Base-by-base conservation (phyloP, 2,113 vertebrate genomes). In the Noturus placidus region DNA sequence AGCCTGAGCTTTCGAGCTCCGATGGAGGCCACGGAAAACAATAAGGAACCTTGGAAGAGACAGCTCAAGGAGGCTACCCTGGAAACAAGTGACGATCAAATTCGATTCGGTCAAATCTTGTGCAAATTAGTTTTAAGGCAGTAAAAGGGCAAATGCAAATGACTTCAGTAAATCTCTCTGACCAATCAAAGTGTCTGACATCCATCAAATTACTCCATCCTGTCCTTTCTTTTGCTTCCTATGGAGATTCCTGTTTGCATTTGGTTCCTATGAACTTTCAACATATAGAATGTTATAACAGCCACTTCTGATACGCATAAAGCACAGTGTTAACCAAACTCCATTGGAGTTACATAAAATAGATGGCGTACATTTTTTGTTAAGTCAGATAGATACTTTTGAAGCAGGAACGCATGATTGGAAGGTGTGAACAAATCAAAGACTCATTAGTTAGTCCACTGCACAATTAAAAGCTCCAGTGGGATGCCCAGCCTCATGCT, bases 131-230 rank as follows among this genome's bases (percentile, higher is more conserved):
- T 50, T 78, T 50, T 50, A 79, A 33, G 56, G 52, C 27, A 33
- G 52, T 79, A 33, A 79, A 79, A 56, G 77, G 27, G 14, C 76
- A 78, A 54, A 78, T 79, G 52, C 17, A 33, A 79, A 56, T 79
- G 3, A 56, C 74, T 56, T 9, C 14, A 56, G 56, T 56, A 79
- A 79, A 79, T 56, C 46, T 14, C 14, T 54, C 25, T n/a, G 46
- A n/a, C 27, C 27, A 78, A 15, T 78, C 42, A 76, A 20, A 74
- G 13, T 42, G 70, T 50, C 27, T 52, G 27, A 78, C 15, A 25
- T 14, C 46, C 46, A 52, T 78, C 42, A 78, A 52, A 30, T 52
- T 17, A 2, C n/a, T 20, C 27, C n/a, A n/a, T 50, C 13, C 20
- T 50, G 9, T 27, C 38, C 72, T 76, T 27, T 50, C 27, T 46